phyloP scores from a whole-genome alignment of 2,113 vertebrate species.

The Hippotragus niger region DNA sequence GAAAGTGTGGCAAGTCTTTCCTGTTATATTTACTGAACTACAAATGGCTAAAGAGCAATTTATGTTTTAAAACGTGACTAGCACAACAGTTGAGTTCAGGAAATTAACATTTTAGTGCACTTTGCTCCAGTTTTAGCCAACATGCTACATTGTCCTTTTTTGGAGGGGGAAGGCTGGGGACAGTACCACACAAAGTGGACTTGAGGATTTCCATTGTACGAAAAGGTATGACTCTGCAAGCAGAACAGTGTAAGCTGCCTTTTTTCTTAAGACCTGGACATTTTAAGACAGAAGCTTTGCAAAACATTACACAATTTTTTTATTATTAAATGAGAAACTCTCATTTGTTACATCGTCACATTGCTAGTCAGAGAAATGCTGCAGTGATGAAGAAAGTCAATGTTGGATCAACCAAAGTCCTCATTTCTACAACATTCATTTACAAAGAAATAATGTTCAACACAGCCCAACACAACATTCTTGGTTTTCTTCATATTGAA shows the following conservation, averaged over 20 bases:
- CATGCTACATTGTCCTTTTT: slow-evolving; percentile 69
- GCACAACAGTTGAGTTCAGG: slow-evolving; percentile 67
- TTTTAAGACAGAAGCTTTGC: slow-evolving; percentile 82
- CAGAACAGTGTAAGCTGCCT: slow-evolving; percentile 75
- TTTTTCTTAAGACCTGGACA: slow-evolving; percentile 67
- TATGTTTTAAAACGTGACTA: slow-evolving; percentile 70
- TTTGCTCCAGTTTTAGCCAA: slow-evolving; percentile 75
- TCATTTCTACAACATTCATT: slow-evolving; percentile 79
- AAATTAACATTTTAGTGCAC: slow-evolving; percentile 72
- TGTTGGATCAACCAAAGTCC: slow-evolving; percentile 76
- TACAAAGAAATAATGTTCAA: slow-evolving; percentile 81
- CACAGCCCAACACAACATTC: slow-evolving; percentile 76
- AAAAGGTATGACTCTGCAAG: slow-evolving; percentile 71
- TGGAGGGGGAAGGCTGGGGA: background rate
- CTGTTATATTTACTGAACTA: slow-evolving; percentile 44
- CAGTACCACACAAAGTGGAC: slow-evolving; percentile 28
- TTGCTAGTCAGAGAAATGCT: slow-evolving; percentile 82
- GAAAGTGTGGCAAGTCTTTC: slow-evolving; percentile 53
- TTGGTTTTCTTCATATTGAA: slow-evolving; percentile 73
- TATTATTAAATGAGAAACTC: slow-evolving; percentile 82
- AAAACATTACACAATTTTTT: slow-evolving; percentile 80
- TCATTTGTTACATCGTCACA: slow-evolving; percentile 83
- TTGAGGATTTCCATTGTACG: slow-evolving; percentile 60
- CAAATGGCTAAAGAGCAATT: slow-evolving; percentile 68
- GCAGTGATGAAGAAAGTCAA: slow-evolving; percentile 79